Evolutionary conservation across 2,113 vertebrate species (phyloP).

Genomic region (Genyomyrus donnyi): DNA sequence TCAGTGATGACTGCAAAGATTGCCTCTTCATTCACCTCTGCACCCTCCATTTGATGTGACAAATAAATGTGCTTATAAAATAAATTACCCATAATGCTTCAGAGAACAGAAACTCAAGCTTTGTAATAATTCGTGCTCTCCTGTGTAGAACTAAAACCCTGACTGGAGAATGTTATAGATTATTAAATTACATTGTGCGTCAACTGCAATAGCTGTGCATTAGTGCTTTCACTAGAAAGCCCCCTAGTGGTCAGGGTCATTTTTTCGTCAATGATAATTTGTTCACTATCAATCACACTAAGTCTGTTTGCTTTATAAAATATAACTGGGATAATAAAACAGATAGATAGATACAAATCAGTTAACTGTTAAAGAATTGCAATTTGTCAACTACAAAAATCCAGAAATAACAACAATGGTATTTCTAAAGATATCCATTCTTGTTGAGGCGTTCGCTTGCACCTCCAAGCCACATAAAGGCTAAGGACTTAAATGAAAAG

Average conservation of each 20-base stretch:
- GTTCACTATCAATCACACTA: background rate
- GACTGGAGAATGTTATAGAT: conserved; percentile 5
- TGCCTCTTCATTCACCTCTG: background rate
- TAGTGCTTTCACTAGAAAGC: background rate
- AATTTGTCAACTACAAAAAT: background rate
- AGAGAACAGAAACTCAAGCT: background rate
- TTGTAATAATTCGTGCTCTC: background rate
- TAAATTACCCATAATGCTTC: background rate
- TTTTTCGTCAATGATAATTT: background rate
- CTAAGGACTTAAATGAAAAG: background rate
- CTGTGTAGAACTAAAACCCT: background rate
- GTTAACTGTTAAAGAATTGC: background rate
- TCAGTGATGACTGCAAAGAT: background rate
- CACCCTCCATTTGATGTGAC: background rate
- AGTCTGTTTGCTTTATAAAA: background rate
- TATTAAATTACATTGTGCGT: background rate
- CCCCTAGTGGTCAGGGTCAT: background rate
- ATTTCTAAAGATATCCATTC: background rate
- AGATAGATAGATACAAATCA: background rate
- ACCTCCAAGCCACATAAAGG: background rate
- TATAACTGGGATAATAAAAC: background rate
- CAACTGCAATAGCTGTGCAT: background rate
- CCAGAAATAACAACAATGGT: background rate
- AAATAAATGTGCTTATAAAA: background rate
- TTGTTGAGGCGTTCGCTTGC: background rate